Base-by-base conservation (phyloP, 2,797 vertebrate species). In the Phoxinus dragarum region DNA sequence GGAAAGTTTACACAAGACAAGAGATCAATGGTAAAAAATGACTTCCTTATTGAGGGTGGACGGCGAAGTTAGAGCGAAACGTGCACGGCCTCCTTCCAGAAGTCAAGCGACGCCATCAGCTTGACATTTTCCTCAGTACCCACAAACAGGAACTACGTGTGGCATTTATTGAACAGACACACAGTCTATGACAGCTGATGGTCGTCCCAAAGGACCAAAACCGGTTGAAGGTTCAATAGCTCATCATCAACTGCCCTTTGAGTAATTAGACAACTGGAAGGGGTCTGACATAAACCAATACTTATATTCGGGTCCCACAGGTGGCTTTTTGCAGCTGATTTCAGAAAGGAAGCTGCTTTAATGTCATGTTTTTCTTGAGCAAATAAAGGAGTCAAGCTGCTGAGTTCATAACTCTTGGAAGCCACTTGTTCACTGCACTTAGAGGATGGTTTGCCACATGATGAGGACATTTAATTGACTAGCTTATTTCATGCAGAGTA, bases 241-340 rank as follows among this genome's bases (percentile, higher is more conserved):
- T 95, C 94, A 94, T 96, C 93, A 96, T 95, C 92, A 93, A 90
- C 81, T 88, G 92, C 92, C 93, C 89, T 81, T 91, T 93, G 91
- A 93, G 91, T 95, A 94, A 96, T 95, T 95, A 95, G 93, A 92
- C 92, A 93, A 92, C 90, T 92, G 93, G 38, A 84, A 89, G 88
- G 90, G 92, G 90, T 92, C 87, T 93, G 92, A 93, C 93, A 94
- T 93, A 92, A 93, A 94, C 90, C 93, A 88, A 89, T 91, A 90
- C 80, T 88, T 71, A 44, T 83, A 86, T 84, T 66, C 42, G 36
- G 77, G 74, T 59, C 88, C 86, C 81, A 80, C 73, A 87, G 85
- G 81, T 86, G 89, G 76, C 78, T 82, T 68, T 73, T 71, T 59
- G 36, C 74, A 44, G 85, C 67, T 80, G 42, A 68, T 40, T 84